A percentile compares a stretch with the other conserved stretches of the same genome.
Evolutionary conservation across 2,888 invertebrate genomes (phyloP).

Genomic region (Idaea straminata): DNA sequence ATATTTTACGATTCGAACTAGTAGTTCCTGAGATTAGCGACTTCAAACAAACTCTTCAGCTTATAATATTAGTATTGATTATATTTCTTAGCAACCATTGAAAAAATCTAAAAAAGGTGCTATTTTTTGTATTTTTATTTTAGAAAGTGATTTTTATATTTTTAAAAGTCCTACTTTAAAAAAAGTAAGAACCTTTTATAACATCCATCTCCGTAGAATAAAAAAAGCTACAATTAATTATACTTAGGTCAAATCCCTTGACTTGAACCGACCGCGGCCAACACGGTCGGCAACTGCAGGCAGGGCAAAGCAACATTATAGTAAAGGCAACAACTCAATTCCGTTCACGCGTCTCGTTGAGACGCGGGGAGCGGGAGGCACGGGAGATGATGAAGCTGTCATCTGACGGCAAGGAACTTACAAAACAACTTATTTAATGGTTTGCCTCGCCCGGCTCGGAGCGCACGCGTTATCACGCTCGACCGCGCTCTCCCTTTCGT

Average conservation of each 20-base stretch:
- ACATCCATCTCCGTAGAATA: background rate
- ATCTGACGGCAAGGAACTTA: conserved; percentile 49
- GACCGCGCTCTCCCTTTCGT: conserved; percentile 37
- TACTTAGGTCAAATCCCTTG: background rate
- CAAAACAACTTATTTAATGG: conserved; percentile 32
- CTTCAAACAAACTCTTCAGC: too few species aligned
- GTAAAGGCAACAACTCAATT: conserved; percentile 58
- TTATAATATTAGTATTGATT: too few species aligned
- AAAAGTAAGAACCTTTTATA: background rate
- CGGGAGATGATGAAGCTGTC: conserved; percentile 66
- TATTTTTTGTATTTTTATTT: too few species aligned
- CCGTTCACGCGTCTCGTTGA: conserved; percentile 42
- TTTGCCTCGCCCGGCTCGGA: conserved; percentile 39
- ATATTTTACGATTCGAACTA: too few species aligned
- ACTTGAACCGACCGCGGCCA: background rate
- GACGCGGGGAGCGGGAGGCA: conserved; percentile 38
- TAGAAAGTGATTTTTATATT: background rate
- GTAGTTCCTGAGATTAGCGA: too few species aligned
- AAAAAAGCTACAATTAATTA: background rate
- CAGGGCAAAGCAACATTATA: conserved; percentile 22
- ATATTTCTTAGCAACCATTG: too few species aligned
- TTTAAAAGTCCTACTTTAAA: background rate
- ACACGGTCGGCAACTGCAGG: background rate
- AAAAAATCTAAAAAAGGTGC: too few species aligned
- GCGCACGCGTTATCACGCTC: conserved; percentile 55